Conservation (phyloP, 2,888 invertebrate species). For the Melipona bicolor region DNA sequence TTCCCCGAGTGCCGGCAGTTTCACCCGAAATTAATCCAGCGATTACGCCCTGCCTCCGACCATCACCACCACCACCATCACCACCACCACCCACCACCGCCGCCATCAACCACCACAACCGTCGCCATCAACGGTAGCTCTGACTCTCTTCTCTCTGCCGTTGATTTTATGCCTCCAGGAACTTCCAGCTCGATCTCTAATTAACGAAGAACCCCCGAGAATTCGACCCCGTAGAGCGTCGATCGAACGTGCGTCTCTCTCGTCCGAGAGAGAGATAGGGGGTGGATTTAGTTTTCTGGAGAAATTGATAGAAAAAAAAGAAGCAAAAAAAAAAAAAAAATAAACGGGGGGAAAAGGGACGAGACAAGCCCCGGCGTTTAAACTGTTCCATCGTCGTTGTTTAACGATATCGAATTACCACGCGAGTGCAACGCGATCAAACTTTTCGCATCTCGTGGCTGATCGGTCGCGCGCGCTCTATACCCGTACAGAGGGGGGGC, state of each 20-base stretch:
- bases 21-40: conserved; percentile 52
- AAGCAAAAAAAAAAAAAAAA: no score
- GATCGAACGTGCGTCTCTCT: background rate
- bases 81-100: background rate
- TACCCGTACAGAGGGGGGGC: no score
- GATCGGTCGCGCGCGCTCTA: conserved; percentile 23
- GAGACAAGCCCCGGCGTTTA: background rate
- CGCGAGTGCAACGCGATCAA: conserved; percentile 53
- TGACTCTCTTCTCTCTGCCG: no score
- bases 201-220: conserved; percentile 35
- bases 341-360: no score
- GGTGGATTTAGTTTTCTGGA: background rate
- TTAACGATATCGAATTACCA: conserved; percentile 69
- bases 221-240: background rate
- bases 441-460: conserved; percentile 64
- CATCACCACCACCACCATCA: background rate
- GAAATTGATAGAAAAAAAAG: conserved; percentile 14
- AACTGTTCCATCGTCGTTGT: conserved; percentile 53
- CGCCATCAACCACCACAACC: background rate
- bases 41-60: conserved; percentile 38
- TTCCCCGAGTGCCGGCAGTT: conserved; percentile 51
- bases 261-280: background rate
- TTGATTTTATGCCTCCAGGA: conserved; percentile 30
- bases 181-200: conserved; percentile 27
- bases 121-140: background rate